phyloP scores from a whole-genome alignment of 2,888 invertebrate species.

The Patella pellucida region DNA sequence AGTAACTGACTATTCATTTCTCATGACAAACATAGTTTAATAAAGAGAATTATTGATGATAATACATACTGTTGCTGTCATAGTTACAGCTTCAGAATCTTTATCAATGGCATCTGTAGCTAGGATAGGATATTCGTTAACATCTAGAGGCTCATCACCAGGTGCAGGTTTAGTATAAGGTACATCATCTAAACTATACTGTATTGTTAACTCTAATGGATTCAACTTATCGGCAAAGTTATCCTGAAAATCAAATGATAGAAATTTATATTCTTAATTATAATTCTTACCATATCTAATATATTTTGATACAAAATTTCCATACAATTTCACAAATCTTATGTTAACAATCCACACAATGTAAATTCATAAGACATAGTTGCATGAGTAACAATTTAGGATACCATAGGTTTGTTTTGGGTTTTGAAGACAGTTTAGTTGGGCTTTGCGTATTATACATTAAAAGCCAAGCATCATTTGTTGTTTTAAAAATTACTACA shows the following conservation, averaged over 20 bases:
- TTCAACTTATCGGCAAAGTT: slow-evolving; percentile 71
- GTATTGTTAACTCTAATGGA: slow-evolving; percentile 79
- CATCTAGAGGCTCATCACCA: slow-evolving; percentile 75
- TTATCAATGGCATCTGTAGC: slow-evolving; percentile 88
- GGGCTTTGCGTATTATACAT: too few species aligned
- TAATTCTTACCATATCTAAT: neutral
- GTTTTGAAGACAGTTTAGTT: too few species aligned
- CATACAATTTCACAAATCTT: too few species aligned
- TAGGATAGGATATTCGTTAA: slow-evolving; percentile 87
- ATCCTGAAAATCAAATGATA: slow-evolving; percentile 50
- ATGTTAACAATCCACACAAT: too few species aligned
- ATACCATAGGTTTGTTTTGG: too few species aligned
- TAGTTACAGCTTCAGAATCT: slow-evolving; percentile 59
- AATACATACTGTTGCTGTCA: neutral
- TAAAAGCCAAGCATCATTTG: too few species aligned
- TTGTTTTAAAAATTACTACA: neutral
- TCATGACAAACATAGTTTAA: too few species aligned
- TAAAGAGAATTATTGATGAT: too few species aligned
- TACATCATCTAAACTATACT: slow-evolving; percentile 80
- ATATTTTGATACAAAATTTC: too few species aligned
- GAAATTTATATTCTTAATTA: neutral
- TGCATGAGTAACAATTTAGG: too few species aligned
- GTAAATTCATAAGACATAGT: too few species aligned
- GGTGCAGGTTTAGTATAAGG: slow-evolving; percentile 41
- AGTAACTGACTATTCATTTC: too few species aligned